Evolutionary conservation across 2,888 invertebrate genomes (phyloP).

Genomic region (Nineta flava): DNA sequence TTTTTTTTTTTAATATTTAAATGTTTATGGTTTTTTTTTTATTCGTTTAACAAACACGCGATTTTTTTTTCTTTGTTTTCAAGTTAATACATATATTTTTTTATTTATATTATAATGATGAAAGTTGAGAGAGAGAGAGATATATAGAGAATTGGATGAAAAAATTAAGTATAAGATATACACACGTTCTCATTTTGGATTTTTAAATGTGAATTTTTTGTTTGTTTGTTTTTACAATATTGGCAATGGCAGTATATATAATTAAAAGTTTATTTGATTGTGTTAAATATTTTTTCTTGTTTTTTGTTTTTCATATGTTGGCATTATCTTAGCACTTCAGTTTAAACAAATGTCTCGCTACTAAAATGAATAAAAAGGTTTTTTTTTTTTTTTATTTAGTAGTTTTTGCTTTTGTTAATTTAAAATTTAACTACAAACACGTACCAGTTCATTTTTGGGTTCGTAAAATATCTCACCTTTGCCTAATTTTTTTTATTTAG

Average conservation of each 20-base stretch:
- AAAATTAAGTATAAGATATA: neutral
- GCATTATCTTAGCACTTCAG: conserved; percentile 4
- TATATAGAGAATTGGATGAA: neutral
- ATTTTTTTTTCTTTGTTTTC: conserved; percentile 5
- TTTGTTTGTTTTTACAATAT: conserved; percentile 7
- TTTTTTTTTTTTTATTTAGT: neutral
- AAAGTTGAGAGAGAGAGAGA: conserved; percentile 1
- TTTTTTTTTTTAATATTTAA: conserved; percentile 7
- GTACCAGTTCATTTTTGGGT: neutral
- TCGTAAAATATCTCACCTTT: neutral
- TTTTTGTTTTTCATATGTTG: conserved; percentile 1
- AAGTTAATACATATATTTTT: neutral
- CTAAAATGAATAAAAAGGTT: neutral
- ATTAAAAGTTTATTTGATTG: conserved; percentile 6
- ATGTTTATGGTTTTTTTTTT: conserved; percentile 8
- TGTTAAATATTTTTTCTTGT: conserved; percentile 5
- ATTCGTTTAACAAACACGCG: conserved; percentile 8
- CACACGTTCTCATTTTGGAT: conserved; percentile 2
- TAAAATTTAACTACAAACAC: neutral
- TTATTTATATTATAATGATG: conserved; percentile 5
- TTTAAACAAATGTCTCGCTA: neutral
- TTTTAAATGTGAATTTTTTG: conserved; percentile 1
- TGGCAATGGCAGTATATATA: conserved; percentile 8
- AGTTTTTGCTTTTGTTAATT: no score
- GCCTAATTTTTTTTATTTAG: neutral